Percentiles rank a stretch among this genome's conserved stretches.
These are phyloP conservation scores for Plodia interpunctella DNA, from an alignment of 1,140 invertebrate species.

Conservation along the genomic window DNA sequence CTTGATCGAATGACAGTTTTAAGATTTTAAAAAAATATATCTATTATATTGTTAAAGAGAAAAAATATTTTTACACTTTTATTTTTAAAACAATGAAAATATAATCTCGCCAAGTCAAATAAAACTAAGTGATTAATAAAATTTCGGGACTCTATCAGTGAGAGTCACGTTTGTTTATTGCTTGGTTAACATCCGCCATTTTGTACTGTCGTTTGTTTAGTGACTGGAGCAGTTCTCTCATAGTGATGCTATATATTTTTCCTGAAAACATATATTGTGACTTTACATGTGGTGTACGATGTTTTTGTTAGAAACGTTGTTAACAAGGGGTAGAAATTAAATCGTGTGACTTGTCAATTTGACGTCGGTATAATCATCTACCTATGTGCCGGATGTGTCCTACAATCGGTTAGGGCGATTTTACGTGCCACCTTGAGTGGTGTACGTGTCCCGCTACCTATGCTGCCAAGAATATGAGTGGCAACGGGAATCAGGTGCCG, in stretches of 20 bases:
- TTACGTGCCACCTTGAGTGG: conserved; percentile 74
- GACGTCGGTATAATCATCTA: conserved; percentile 64
- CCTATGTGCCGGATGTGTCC: conserved; percentile 74
- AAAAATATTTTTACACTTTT: conserved; percentile 67
- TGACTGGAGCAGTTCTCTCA: conserved; percentile 60
- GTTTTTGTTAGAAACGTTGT: conserved; percentile 69
- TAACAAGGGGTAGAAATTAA: conserved; percentile 59
- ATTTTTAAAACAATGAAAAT: conserved; percentile 45
- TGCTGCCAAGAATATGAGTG: conserved; percentile 72
- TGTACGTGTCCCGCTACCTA: conserved; percentile 74
- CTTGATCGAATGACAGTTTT: conserved; percentile 66
- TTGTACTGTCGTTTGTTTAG: conserved; percentile 76
- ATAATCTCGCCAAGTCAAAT: conserved; percentile 33
- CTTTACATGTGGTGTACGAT: conserved; percentile 65
- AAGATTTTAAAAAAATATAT: conserved; percentile 52
- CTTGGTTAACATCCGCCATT: conserved; percentile 76
- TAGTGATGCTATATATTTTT: conserved; percentile 65
- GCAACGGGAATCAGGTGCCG: conserved; percentile 74
- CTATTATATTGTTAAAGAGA: conserved; percentile 53
- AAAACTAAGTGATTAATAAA: conserved; percentile 48
- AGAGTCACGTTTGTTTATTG: conserved; percentile 74
- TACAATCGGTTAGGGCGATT: conserved; percentile 73
- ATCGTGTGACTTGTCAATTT: conserved; percentile 66
- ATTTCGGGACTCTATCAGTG: conserved; percentile 45
- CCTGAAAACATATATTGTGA: conserved; percentile 57